phyloP scores from a whole-genome alignment of 2,113 vertebrate species.

The Miniopterus natalensis region DNA sequence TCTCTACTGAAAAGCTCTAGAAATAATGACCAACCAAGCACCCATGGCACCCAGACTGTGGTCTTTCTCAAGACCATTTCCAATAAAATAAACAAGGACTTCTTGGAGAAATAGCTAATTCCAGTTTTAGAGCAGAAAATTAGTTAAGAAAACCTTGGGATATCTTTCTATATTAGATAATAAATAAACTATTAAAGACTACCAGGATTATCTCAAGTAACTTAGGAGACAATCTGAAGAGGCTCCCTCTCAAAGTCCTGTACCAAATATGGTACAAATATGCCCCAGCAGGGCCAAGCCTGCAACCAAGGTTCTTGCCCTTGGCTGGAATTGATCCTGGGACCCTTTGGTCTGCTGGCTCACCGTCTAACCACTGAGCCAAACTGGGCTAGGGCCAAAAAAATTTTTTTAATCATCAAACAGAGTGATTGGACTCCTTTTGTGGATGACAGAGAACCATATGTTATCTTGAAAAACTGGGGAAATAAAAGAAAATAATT shows the following conservation, averaged over 20 bases:
- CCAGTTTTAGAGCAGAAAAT: neutral
- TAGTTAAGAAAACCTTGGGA: neutral
- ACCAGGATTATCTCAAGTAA: neutral
- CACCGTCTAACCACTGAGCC: no score
- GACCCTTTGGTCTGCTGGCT: no score
- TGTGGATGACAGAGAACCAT: neutral
- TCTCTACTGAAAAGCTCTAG: neutral
- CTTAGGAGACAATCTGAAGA: neutral
- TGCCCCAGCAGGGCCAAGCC: no score
- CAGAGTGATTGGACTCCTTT: neutral
- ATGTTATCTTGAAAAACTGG: neutral
- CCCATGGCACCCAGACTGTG: neutral
- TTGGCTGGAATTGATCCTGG: no score
- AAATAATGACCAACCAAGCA: neutral
- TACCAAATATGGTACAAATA: neutral
- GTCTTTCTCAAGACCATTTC: neutral
- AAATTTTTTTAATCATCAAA: neutral
- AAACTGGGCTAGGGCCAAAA: neutral
- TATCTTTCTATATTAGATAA: neutral
- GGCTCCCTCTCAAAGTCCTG: no score
- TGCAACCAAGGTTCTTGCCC: no score
- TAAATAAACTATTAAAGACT: neutral
- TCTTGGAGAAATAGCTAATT: conserved; percentile 25
- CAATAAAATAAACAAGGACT: neutral
- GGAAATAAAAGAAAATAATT: neutral